Evolutionary conservation across 2,888 invertebrate genomes (phyloP).

Genomic region (Pyrgus malvae): DNA sequence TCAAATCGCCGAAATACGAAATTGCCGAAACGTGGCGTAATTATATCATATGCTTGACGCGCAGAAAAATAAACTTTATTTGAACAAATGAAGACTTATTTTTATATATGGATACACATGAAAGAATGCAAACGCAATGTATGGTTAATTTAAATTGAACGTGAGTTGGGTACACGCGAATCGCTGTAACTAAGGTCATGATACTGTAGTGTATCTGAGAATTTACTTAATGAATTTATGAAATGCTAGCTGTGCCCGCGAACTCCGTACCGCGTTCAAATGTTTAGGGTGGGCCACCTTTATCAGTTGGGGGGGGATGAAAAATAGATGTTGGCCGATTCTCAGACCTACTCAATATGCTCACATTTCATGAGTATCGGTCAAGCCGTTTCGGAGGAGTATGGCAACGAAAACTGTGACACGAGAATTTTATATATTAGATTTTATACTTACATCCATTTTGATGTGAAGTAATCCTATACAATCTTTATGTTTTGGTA

Average conservation of each 20-base stretch:
- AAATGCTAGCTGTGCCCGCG: conserved; percentile 1
- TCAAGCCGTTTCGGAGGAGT: no score
- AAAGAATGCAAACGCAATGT: conserved; percentile 38
- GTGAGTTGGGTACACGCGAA: conserved; percentile 39
- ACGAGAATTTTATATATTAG: no score
- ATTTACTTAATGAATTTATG: conserved; percentile 3
- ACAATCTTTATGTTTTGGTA: no score
- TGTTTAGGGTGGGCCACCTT: no score
- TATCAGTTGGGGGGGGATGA: no score
- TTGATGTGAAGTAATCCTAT: no score
- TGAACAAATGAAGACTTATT: conserved; percentile 19
- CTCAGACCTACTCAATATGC: no score
- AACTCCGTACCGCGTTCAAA: no score
- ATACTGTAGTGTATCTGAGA: conserved; percentile 34
- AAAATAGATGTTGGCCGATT: no score
- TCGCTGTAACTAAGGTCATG: conserved; percentile 49
- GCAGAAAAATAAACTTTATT: conserved; percentile 10
- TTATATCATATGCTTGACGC: conserved; percentile 8
- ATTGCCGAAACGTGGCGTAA: conserved; percentile 22
- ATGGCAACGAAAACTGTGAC: no score
- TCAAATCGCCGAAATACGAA: background rate
- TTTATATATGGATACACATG: conserved; percentile 27
- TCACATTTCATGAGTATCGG: no score
- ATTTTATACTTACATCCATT: no score
- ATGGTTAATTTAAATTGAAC: conserved; percentile 33